A percentile compares a stretch with the other conserved stretches of the same genome.
phyloP scores from a whole-genome alignment of 1,140 invertebrate genomes.

The Procambarus clarkii region DNA sequence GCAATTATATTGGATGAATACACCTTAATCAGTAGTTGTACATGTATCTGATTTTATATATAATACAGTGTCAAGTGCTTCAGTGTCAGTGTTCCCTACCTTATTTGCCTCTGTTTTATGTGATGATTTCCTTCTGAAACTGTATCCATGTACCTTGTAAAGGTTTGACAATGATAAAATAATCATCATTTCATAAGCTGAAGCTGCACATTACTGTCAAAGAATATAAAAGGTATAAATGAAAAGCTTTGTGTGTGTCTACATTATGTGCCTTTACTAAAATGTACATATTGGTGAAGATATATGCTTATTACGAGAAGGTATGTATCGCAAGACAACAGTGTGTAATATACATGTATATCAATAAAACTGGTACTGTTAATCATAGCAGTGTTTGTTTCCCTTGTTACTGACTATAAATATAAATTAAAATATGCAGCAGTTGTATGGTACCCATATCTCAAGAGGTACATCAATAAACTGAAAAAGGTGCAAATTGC shows the following conservation, averaged over 20 bases:
- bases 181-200: neutral
- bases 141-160: neutral
- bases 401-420: neutral
- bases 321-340: constrained; percentile 16
- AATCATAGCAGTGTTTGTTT: neutral
- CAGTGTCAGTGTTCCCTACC: neutral
- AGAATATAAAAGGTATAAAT: constrained; percentile 7
- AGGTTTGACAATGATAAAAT: neutral
- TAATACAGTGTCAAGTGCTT: neutral
- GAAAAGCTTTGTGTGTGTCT: constrained; percentile 33
- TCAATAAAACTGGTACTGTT: constrained; percentile 42
- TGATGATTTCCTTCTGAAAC: constrained; percentile 1
- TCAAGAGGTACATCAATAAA: no score
- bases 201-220: neutral
- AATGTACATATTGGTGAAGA: constrained; percentile 37
- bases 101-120: neutral
- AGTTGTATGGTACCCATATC: no score
- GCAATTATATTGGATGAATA: neutral
- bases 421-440: neutral
- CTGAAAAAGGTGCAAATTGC: no score
- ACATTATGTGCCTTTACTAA: constrained; percentile 52
- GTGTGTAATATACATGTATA: constrained; percentile 32
- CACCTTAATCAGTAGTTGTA: neutral
- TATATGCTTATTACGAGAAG: constrained; percentile 36
- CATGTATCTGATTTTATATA: neutral